Percentiles rank a stretch among this genome's conserved stretches.
phyloP scores from a whole-genome alignment of 2,113 vertebrate species.

The Oreochromis tanganicae region DNA sequence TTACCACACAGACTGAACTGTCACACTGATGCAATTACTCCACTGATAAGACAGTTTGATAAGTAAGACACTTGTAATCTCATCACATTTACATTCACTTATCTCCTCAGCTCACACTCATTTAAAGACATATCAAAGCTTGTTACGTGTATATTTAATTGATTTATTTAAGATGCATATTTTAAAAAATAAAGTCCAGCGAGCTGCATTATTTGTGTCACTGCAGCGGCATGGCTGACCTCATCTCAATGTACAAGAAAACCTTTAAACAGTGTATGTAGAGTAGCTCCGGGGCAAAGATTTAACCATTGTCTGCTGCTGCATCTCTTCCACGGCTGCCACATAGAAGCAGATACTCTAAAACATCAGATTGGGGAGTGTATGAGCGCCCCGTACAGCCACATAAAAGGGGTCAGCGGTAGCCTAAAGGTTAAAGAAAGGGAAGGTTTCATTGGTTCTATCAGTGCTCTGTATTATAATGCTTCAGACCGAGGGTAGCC shows the following conservation, averaged over 20 bases:
- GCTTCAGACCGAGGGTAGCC: background rate
- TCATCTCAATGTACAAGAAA: slow-evolving; percentile 9
- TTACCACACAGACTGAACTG: background rate
- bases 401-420: slow-evolving; percentile 28
- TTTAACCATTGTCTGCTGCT: slow-evolving; percentile 22
- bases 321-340: slow-evolving; percentile 2
- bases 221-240: background rate
- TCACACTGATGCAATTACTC: background rate
- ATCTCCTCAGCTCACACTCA: background rate
- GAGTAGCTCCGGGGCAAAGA: slow-evolving; percentile 13
- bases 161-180: background rate
- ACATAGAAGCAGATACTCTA: slow-evolving; percentile 34
- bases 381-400: slow-evolving; percentile 24
- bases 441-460: background rate
- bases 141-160: background rate
- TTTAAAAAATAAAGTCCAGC: background rate
- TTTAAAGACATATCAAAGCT: background rate
- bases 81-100: background rate
- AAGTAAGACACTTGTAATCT: background rate
- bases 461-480: background rate
- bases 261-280: slow-evolving; percentile 10
- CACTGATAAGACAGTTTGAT: background rate
- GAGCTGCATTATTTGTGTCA: background rate
- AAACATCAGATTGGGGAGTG: slow-evolving; percentile 25
- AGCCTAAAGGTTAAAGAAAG: slow-evolving; percentile 39